A percentile compares a stretch with the other conserved stretches of the same genome.
Evolutionary conservation across 2,113 vertebrate species (phyloP).

Genomic region (Ammodytes marinus): DNA sequence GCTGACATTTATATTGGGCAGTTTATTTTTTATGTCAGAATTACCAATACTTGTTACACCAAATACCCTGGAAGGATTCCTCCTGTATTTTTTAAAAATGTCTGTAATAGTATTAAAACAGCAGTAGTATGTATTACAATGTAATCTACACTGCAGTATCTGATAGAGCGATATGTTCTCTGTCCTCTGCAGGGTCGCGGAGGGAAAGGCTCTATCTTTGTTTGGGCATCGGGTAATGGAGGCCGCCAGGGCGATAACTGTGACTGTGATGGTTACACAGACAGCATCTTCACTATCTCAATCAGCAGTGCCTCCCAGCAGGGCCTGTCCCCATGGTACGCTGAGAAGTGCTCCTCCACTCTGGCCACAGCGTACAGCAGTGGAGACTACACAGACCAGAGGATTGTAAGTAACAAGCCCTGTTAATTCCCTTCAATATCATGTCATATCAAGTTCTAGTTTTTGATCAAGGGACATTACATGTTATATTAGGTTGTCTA

Average conservation of each 20-base stretch:
- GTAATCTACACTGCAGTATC: no score
- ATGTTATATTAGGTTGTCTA: neutral
- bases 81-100: no score
- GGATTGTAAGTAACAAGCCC: slow-evolving; percentile 89
- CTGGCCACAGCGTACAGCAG: slow-evolving; percentile 98
- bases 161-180: no score
- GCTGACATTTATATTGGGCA: neutral
- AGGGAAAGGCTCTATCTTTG: slow-evolving; percentile 97
- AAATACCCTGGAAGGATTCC: no score
- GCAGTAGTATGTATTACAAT: no score
- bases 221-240: slow-evolving; percentile 98
- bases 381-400: slow-evolving; percentile 98
- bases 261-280: slow-evolving; percentile 98
- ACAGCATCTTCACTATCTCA: slow-evolving; percentile 98
- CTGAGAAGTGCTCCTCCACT: slow-evolving; percentile 98
- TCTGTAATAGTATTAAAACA: no score
- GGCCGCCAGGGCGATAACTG: slow-evolving; percentile 98
- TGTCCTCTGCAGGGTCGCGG: slow-evolving; percentile 88
- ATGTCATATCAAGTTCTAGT: neutral
- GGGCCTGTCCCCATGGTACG: slow-evolving; percentile 97
- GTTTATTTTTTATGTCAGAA: neutral
- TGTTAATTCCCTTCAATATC: neutral
- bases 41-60: no score
- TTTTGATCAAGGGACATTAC: neutral
- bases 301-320: slow-evolving; percentile 99